Evolutionary conservation across 2,888 invertebrate species (phyloP).

Genomic region (Xestia c-nigrum): DNA sequence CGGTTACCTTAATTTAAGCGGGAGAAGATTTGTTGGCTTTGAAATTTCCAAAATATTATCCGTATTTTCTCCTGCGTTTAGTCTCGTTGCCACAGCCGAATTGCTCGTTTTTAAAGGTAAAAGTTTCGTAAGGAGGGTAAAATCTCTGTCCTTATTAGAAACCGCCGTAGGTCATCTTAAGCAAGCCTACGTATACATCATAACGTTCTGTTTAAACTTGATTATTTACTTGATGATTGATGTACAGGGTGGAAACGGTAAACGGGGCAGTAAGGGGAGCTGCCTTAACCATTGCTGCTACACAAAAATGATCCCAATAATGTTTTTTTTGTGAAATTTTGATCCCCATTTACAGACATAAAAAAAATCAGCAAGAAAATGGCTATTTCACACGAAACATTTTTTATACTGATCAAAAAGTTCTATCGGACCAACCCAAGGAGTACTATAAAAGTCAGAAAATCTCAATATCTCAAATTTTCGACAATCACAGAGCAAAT

Average conservation of each 20-base stretch:
- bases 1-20: constrained; percentile 14
- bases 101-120: constrained; percentile 2
- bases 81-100: background rate
- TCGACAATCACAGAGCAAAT: too few relatives aligned
- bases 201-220: background rate
- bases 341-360: too few relatives aligned
- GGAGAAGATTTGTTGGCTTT: constrained; percentile 5
- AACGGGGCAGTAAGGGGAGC: too few relatives aligned
- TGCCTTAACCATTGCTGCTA: too few relatives aligned
- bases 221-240: background rate
- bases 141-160: constrained; percentile 2
- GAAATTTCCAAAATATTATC: constrained; percentile 12
- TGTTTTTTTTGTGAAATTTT: too few relatives aligned
- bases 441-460: too few relatives aligned
- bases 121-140: constrained; percentile 3
- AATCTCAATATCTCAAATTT: too few relatives aligned
- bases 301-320: too few relatives aligned
- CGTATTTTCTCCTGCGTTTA: constrained; percentile 20
- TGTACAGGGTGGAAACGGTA: background rate
- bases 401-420: too few relatives aligned
- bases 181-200: background rate
- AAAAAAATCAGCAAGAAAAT: too few relatives aligned
- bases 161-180: background rate
- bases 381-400: too few relatives aligned
- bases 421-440: too few relatives aligned